Percentiles rank a stretch among this genome's conserved stretches.
These are phyloP conservation scores for Epirrhoe tristata DNA, from an alignment of 2,888 invertebrate species.

Conservation along the genomic window DNA sequence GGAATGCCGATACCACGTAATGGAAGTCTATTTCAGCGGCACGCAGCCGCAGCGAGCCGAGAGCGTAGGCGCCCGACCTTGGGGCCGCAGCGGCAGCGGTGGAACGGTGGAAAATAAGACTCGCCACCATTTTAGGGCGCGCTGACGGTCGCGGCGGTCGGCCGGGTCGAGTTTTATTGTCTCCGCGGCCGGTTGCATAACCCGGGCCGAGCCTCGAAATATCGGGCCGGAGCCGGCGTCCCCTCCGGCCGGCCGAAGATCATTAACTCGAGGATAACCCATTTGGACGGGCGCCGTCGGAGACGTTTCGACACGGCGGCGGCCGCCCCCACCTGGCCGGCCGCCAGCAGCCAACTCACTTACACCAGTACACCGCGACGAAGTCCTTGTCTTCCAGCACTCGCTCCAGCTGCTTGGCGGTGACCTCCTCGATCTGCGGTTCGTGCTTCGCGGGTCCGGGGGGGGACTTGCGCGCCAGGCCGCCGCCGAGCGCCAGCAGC, in stretches of 20 bases:
- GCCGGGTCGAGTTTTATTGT: conserved; percentile 82
- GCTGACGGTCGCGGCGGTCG: conserved; percentile 68
- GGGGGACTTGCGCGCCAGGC: conserved; percentile 77
- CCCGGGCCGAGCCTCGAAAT: conserved; percentile 70
- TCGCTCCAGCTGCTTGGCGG: conserved; percentile 95
- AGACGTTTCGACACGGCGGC: conserved; percentile 70
- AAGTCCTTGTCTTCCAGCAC: conserved; percentile 96
- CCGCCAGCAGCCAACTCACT: conserved; percentile 84
- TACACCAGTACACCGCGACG: conserved; percentile 98
- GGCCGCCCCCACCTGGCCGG: conserved; percentile 66
- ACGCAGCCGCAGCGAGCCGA: conserved; percentile 74
- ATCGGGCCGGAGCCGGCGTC: conserved; percentile 63
- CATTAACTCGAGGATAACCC: conserved; percentile 78
- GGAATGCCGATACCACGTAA: conserved; percentile 76
- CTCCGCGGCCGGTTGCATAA: conserved; percentile 80
- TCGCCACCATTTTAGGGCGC: conserved; percentile 83
- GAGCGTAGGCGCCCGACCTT: conserved; percentile 84
- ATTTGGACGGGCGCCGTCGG: conserved; percentile 75
- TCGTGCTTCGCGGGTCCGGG: conserved; percentile 76
- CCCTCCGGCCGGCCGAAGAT: conserved; percentile 72
- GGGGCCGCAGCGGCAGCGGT: conserved; percentile 67
- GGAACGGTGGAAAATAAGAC: conserved; percentile 79
- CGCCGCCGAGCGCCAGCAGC: conserved; percentile 84
- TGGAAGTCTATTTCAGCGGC: conserved; percentile 77
- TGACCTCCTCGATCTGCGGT: conserved; percentile 96